Base-by-base conservation (phyloP, 2,888 invertebrate genomes). In the Perizoma flavofasciatum region DNA sequence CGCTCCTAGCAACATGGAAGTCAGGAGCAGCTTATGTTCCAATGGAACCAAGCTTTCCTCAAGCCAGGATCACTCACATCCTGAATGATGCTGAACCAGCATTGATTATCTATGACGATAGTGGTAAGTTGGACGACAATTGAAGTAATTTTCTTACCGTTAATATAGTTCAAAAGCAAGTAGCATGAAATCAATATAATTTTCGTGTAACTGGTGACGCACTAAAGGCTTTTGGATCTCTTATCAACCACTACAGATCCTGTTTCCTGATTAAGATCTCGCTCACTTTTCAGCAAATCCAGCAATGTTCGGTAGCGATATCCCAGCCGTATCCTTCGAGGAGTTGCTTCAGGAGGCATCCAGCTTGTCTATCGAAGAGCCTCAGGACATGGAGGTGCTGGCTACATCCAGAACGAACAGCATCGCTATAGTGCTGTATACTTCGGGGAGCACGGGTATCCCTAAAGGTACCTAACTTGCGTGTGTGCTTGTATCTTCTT, bases 361-460 rank as follows among this genome's bases (percentile, higher is more conserved):
- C 6, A 78, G 81, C 0, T 77, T 93, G 48, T 77, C 88, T 1
- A 75, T 84, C 0, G 88, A 89, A 8, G 72, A 82, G 4, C 75
- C 92, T 0, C 71, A 82, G 1, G 87, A 89, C 7, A 82, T 72
- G 67, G 93, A 93, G 68, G 84, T 73, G 64, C 75, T 93, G 8
- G 79, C 83, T 0, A 82, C 89, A 6, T 66, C 81, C 0, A 85
- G 82, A 33, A 73, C 72, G 5, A 89, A 93, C 47, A 93, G 93
- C 72, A 89, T 95, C 6, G 96, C 95, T 0, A 94, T 96, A 49
- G 94, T 97, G 11, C 85, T 97, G 11, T 97, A 97, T 74, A 97
- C 97, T 44, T 98, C 98, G 34, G 98, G 98, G 9, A 97, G 97
- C 77, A 97, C 97, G 0, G 98, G 97, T 0, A 90, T 96, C 11